These are phyloP conservation scores for Drosophila bocki DNA, from an alignment of 1,140 invertebrate genomes.

Conservation along the genomic window DNA sequence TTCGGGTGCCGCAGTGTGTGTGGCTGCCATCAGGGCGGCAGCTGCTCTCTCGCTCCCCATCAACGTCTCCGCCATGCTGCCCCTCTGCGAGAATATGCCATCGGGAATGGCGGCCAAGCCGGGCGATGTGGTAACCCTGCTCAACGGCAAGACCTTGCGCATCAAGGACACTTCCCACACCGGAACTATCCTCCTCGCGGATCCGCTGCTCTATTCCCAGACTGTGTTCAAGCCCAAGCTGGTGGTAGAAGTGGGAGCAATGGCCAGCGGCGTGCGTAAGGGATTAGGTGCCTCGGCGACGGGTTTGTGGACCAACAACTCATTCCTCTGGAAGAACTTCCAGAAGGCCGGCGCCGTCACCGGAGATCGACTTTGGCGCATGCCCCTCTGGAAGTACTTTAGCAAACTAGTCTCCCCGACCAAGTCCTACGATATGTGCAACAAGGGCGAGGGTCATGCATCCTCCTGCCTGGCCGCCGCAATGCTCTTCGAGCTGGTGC, in stretches of 20 bases:
- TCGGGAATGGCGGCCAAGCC: slow-evolving; percentile 93
- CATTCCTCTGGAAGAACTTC: slow-evolving; percentile 87
- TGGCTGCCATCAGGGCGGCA: slow-evolving; percentile 69
- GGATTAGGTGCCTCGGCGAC: slow-evolving; percentile 91
- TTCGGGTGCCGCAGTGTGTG: slow-evolving; percentile 84
- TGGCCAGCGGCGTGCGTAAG: slow-evolving; percentile 77
- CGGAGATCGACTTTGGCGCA: slow-evolving; percentile 95
- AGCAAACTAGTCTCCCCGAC: slow-evolving; percentile 87
- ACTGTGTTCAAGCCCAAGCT: slow-evolving; percentile 87
- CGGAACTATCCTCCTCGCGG: slow-evolving; percentile 93
- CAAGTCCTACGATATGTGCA: slow-evolving; percentile 87
- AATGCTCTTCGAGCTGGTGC: slow-evolving; percentile 87
- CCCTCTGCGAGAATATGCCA: slow-evolving; percentile 94
- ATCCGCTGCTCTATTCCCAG: slow-evolving; percentile 93
- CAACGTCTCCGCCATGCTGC: slow-evolving; percentile 91
- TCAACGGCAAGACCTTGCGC: slow-evolving; percentile 94
- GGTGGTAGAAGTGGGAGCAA: slow-evolving; percentile 91
- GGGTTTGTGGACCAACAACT: slow-evolving; percentile 91
- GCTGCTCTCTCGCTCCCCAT: slow-evolving; percentile 87
- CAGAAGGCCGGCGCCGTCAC: slow-evolving; percentile 88
- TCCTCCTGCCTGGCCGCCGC: slow-evolving; percentile 89
- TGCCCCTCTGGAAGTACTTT: slow-evolving; percentile 94
- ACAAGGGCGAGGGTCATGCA: slow-evolving; percentile 86
- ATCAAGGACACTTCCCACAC: slow-evolving; percentile 94
- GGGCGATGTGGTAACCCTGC: slow-evolving; percentile 93